Base-by-base conservation (phyloP, 1,140 invertebrate species). In the Bradynema listronoti region DNA sequence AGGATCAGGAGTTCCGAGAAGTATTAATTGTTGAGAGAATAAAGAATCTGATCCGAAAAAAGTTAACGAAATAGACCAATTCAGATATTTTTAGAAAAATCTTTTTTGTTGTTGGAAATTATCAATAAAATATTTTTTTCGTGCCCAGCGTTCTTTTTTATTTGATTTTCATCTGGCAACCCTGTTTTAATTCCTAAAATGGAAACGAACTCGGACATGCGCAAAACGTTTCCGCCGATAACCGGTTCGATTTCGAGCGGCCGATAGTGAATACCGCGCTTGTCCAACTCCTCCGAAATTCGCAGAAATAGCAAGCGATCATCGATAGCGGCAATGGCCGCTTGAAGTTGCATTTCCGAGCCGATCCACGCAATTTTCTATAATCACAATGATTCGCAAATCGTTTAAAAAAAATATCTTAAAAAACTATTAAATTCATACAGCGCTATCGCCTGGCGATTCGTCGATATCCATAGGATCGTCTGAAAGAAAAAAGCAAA, bases 291-390 rank as follows among this genome's bases (percentile, higher is more conserved):
- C 19, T 61, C 59, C 25, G 42, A 58, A 24, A 61, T 36, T 11
- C 59, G 54, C n/a, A 61, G 50, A 46, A 61, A 61, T 34, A 61
- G 32, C 11, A 61, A 22, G 4, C 59, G 42, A 33, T 61, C 59
- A 27, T 61, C 59, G 9, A 61, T 61, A 0, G 59, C 51, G 11
- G 59, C 59, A 60, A 61, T 19, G 16, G 59, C 59, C n/a, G 59
- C 59, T 19, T 61, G 59, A 24, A 61, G 39, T 9, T 61, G 59
- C 7, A 27, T 52, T 22, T 61, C 42, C 4, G 58, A 46, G 25
- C 59, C 59, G 6, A 61, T 0, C 59, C 59, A 61, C 3, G 14
- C n/a, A 22, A 36, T 25, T 6, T 4, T 2, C 34, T n/a, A 42
- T 29, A 41, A 4, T 45, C 4, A 2, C 27, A 54, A 25, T 24